These are phyloP conservation scores for Microtus oregoni DNA, from an alignment of 2,113 vertebrate genomes.

Conservation along the genomic window DNA sequence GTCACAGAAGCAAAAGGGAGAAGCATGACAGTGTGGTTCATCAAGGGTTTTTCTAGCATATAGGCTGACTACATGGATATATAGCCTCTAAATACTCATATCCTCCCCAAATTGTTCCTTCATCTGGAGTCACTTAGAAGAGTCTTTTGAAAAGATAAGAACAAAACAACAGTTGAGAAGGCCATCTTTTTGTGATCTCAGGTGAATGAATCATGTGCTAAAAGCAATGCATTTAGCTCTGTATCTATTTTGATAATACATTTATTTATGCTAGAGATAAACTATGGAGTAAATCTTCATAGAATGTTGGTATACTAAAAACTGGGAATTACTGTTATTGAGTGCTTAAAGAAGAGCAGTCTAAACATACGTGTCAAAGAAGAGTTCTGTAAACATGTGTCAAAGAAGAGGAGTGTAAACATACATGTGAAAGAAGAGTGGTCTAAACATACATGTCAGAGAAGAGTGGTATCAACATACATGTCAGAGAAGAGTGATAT, in stretches of 20 bases:
- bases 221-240: constrained; percentile 34
- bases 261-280: constrained; percentile 47
- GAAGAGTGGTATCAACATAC: not conserved
- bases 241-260: constrained; percentile 18
- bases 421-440: not conserved
- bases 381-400: not conserved
- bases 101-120: constrained; percentile 11
- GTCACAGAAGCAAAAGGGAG: constrained; percentile 30
- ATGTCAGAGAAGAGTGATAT: not conserved
- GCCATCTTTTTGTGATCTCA: not conserved
- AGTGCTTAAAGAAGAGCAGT: not conserved
- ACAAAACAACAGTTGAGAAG: not conserved
- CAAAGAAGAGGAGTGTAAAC: not conserved
- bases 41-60: not conserved
- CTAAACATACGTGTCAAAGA: not conserved
- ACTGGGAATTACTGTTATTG: constrained; percentile 9
- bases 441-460: too few species aligned
- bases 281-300: constrained; percentile 36
- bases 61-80: not conserved
- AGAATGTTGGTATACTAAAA: constrained; percentile 25
- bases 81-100: not conserved
- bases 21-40: constrained; percentile 53
- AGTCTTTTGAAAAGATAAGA: not conserved
- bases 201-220: not conserved
- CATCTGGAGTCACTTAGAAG: constrained; percentile 1